Conservation (phyloP, 1,140 invertebrate species). For the Zaprionus nigranus region DNA sequence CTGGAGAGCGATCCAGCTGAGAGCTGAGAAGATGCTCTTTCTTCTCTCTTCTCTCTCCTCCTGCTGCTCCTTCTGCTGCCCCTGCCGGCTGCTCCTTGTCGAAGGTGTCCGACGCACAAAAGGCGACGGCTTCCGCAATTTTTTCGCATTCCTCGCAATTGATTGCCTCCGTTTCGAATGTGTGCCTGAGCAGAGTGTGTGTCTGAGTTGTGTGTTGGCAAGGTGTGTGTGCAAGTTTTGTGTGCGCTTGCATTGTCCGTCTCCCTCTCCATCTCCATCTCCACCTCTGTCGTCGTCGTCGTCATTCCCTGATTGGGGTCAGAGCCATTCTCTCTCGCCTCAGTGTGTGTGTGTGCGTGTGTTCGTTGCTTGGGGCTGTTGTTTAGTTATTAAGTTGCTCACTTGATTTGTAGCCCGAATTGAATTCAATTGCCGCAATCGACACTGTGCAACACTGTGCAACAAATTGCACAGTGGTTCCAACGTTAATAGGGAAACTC, state of each 20-base stretch:
- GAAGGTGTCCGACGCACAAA: slow-evolving; percentile 54
- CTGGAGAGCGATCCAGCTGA: slow-evolving; percentile 19
- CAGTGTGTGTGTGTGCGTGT: not conserved
- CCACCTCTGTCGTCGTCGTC: not conserved
- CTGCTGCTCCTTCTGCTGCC: not conserved
- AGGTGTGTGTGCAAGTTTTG: slow-evolving; percentile 17
- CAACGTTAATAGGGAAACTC: slow-evolving; percentile 2
- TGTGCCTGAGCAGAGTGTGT: slow-evolving; percentile 25
- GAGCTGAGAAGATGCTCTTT: not conserved
- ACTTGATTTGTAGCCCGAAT: slow-evolving; percentile 82
- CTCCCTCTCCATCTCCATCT: not conserved
- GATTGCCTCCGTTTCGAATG: slow-evolving; percentile 62
- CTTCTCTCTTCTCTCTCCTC: not conserved
- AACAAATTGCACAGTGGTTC: slow-evolving; percentile 61
- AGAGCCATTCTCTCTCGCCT: slow-evolving; percentile 44
- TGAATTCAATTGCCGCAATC: slow-evolving; percentile 78
- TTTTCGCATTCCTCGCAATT: slow-evolving; percentile 77
- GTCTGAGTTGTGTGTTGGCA: slow-evolving; percentile 17
- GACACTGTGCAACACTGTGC: slow-evolving; percentile 62
- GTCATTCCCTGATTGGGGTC: slow-evolving; percentile 65
- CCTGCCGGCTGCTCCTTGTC: not conserved
- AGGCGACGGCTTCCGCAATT: slow-evolving; percentile 54
- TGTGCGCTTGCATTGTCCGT: slow-evolving; percentile 39
- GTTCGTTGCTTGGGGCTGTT: slow-evolving; percentile 54
- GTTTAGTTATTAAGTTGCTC: slow-evolving; percentile 80